phyloP scores from a whole-genome alignment of 2,797 vertebrate genomes.

The Lepilemur septentrionalis region DNA sequence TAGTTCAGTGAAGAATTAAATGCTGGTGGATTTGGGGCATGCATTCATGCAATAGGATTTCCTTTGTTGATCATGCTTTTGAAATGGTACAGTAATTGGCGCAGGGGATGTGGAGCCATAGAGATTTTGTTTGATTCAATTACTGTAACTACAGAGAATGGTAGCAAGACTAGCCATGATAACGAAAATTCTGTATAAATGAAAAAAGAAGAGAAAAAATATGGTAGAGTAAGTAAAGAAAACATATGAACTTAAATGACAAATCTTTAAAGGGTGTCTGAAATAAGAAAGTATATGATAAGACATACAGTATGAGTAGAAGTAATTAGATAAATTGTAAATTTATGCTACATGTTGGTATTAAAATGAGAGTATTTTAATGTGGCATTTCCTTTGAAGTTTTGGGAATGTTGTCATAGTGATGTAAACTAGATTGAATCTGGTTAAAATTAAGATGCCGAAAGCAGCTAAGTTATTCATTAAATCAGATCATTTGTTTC shows the following conservation, averaged over 20 bases:
- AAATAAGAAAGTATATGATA: neutral
- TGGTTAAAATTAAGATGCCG: neutral
- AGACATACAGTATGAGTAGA: neutral
- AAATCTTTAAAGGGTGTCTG: neutral
- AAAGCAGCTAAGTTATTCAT: neutral
- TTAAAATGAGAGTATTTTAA: slow-evolving; percentile 25
- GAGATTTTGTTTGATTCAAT: neutral
- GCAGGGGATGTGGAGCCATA: neutral
- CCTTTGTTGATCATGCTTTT: neutral
- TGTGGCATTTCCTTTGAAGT: neutral
- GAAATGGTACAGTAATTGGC: neutral
- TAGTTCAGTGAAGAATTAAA: neutral
- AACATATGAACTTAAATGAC: neutral
- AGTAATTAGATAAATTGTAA: neutral
- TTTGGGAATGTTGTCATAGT: neutral
- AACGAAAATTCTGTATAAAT: neutral
- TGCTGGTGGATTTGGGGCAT: neutral
- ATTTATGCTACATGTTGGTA: neutral
- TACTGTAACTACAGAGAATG: neutral
- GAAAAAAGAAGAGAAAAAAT: neutral
- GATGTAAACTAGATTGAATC: neutral
- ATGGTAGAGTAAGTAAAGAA: neutral
- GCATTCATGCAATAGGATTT: neutral
- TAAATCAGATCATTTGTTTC: neutral
- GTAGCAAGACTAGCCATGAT: neutral